These are phyloP conservation scores for Nymphalis io DNA, from an alignment of 1,140 invertebrate species.

Conservation along the genomic window DNA sequence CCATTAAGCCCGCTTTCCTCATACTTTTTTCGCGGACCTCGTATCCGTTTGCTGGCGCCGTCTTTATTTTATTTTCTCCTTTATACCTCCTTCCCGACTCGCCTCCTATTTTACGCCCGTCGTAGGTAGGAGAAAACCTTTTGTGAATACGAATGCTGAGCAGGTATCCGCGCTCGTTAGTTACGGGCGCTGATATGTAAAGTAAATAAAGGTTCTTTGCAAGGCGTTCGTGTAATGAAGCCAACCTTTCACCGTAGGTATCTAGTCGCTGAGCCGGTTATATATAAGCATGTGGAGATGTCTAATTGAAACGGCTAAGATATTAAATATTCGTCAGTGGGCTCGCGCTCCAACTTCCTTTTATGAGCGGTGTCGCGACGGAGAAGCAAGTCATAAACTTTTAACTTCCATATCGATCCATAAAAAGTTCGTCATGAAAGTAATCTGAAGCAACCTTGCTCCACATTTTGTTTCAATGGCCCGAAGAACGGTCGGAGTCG, in stretches of 20 bases:
- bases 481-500: constrained; percentile 54
- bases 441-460: constrained; percentile 77
- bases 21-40: constrained; percentile 77
- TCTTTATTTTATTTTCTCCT: constrained; percentile 81
- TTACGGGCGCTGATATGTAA: constrained; percentile 73
- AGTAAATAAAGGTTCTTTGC: constrained; percentile 76
- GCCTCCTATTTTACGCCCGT: constrained; percentile 78
- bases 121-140: constrained; percentile 76
- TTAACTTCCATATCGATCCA: constrained; percentile 75
- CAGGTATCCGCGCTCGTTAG: constrained; percentile 77
- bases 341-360: constrained; percentile 41
- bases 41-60: constrained; percentile 73
- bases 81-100: constrained; percentile 74
- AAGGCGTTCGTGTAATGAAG: constrained; percentile 51
- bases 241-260: constrained; percentile 42
- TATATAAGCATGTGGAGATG: constrained; percentile 27
- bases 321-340: constrained; percentile 40
- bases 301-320: constrained; percentile 47
- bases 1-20: constrained; percentile 74
- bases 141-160: constrained; percentile 78
- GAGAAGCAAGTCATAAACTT: constrained; percentile 62
- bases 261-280: constrained; percentile 26
- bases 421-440: constrained; percentile 74
- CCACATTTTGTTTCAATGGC: constrained; percentile 76
- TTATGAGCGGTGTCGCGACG: constrained; percentile 57